Evolutionary conservation across 2,888 invertebrate species (phyloP).

Genomic region (Aphidoletes aphidimyza): DNA sequence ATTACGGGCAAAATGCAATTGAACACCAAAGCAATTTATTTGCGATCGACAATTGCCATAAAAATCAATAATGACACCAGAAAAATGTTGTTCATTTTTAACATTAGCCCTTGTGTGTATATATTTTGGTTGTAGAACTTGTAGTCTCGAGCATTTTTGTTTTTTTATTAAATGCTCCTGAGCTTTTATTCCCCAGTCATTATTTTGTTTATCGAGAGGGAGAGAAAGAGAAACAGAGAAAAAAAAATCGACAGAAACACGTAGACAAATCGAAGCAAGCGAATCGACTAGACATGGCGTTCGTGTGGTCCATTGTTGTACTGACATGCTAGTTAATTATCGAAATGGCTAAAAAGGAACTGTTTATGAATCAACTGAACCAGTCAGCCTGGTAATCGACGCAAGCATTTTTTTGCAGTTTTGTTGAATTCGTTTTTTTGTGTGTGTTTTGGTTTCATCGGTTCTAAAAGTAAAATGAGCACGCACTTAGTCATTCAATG

Average conservation of each 20-base stretch:
- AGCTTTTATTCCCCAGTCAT: neutral
- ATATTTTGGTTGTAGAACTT: too few species aligned
- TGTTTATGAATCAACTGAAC: neutral
- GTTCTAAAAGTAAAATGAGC: too few species aligned
- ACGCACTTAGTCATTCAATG: neutral
- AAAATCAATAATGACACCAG: conserved; percentile 41
- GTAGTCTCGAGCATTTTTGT: neutral
- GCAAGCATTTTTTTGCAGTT: neutral
- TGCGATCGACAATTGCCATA: conserved; percentile 9
- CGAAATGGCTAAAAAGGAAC: neutral
- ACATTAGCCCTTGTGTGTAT: too few species aligned
- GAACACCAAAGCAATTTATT: conserved; percentile 34
- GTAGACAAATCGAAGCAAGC: too few species aligned
- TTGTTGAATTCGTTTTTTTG: neutral
- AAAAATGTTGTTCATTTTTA: neutral
- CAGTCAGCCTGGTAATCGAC: neutral
- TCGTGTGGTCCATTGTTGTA: neutral
- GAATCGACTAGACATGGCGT: neutral
- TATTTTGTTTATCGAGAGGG: neutral
- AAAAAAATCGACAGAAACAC: too few species aligned
- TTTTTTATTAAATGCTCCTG: neutral
- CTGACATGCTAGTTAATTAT: neutral
- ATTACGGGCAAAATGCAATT: conserved; percentile 19
- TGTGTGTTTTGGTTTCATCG: neutral
- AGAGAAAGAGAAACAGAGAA: neutral